Evolutionary conservation across 2,888 invertebrate genomes (phyloP).

Genomic region (Agrotis exclamationis): DNA sequence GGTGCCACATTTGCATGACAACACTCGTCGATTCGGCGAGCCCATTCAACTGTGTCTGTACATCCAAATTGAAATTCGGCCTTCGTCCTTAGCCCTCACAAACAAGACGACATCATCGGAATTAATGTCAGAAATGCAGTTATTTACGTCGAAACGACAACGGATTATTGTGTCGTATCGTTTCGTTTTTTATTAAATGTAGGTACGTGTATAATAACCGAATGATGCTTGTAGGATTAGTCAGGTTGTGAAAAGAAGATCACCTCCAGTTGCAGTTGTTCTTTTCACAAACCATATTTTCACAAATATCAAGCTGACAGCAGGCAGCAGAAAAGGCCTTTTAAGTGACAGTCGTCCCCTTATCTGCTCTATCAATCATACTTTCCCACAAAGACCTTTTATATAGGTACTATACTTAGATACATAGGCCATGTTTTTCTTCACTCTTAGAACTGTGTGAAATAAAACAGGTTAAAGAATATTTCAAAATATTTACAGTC

Average conservation of each 20-base stretch:
- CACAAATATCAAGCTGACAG: background rate
- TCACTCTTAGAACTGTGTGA: background rate
- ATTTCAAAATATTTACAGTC: constrained; percentile 38
- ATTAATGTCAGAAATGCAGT: constrained; percentile 68
- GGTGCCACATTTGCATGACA: constrained; percentile 78
- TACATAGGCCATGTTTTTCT: background rate
- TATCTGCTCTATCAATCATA: constrained; percentile 36
- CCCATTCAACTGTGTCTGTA: constrained; percentile 69
- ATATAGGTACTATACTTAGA: background rate
- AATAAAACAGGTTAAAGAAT: constrained; percentile 8
- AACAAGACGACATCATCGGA: constrained; percentile 72
- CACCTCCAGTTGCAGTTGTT: background rate
- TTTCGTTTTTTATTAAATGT: constrained; percentile 16
- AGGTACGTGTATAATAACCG: background rate
- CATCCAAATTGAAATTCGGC: constrained; percentile 77
- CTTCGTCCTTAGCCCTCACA: constrained; percentile 76
- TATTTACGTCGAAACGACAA: constrained; percentile 62
- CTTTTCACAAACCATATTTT: too few relatives aligned
- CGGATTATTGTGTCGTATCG: constrained; percentile 48
- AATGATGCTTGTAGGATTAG: constrained; percentile 7
- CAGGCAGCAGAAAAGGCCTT: background rate
- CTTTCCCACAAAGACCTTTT: constrained; percentile 20
- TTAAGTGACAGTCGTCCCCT: background rate
- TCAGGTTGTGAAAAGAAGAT: background rate
- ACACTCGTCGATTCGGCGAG: constrained; percentile 63